phyloP scores from a whole-genome alignment of 1,140 invertebrate genomes.

The Drosophila varians region DNA sequence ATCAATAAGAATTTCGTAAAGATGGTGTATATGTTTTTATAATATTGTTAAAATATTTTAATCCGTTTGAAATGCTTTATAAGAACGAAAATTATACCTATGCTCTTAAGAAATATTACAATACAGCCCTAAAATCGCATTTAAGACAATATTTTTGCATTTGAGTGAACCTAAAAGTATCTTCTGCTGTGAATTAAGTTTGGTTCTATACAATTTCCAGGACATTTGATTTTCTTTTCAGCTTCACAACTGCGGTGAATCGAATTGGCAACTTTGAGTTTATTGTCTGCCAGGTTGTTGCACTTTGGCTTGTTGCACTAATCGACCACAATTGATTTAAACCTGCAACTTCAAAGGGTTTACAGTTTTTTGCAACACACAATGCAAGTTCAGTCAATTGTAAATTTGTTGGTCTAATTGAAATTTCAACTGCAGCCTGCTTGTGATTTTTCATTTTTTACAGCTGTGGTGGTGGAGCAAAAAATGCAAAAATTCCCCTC shows the following conservation, averaged over 20 bases:
- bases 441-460: conserved; percentile 17
- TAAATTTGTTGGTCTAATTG: conserved; percentile 32
- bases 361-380: not conserved
- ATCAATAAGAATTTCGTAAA: not conserved
- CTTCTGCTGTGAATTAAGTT: conserved; percentile 13
- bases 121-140: not conserved
- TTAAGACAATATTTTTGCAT: conserved; percentile 13
- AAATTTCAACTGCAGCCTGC: conserved; percentile 37
- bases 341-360: not conserved
- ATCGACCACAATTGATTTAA: conserved; percentile 22
- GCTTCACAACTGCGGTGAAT: not conserved
- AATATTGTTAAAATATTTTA: no score
- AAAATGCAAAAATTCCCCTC: conserved; percentile 8
- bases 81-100: no score
- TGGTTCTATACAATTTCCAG: conserved; percentile 20
- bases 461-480: conserved; percentile 6
- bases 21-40: no score
- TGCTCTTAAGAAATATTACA: no score
- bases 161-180: not conserved
- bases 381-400: conserved; percentile 28
- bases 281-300: conserved; percentile 25
- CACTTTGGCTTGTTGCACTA: conserved; percentile 27
- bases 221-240: conserved; percentile 21
- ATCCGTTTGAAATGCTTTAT: no score
- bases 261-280: conserved; percentile 18